phyloP scores from a whole-genome alignment of 2,888 invertebrate species.

The Aelia acuminata region DNA sequence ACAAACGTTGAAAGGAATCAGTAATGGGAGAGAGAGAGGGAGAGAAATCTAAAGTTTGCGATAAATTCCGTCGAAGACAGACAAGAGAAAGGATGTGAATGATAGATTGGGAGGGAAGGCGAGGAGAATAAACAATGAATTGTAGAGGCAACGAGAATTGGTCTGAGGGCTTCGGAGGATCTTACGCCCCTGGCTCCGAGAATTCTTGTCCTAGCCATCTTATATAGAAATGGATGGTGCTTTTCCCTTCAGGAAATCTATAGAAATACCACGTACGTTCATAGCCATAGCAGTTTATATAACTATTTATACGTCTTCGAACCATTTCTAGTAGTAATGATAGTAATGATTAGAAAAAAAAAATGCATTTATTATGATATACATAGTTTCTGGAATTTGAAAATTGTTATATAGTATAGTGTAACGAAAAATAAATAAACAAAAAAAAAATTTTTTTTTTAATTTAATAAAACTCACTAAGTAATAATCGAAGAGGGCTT shows the following conservation, averaged over 20 bases:
- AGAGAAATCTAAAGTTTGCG: conserved; percentile 17
- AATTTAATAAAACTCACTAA: no score
- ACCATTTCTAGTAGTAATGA: no score
- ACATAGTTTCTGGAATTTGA: no score
- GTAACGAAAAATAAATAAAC: no score
- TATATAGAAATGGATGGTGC: neutral
- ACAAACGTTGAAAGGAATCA: neutral
- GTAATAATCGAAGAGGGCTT: no score
- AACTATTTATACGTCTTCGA: no score
- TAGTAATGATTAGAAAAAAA: no score
- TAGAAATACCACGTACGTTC: neutral
- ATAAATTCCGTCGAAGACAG: neutral
- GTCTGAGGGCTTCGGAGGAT: neutral
- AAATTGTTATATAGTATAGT: no score
- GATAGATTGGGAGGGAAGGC: conserved; percentile 28
- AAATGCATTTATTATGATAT: no score
- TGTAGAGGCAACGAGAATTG: conserved; percentile 22
- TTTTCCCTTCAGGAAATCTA: neutral
- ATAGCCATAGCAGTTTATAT: no score
- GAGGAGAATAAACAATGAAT: conserved; percentile 37
- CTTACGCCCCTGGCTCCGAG: neutral
- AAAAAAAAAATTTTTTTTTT: no score
- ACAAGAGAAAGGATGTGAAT: conserved; percentile 33
- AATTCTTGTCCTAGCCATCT: neutral
- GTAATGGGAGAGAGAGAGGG: neutral